Evolutionary conservation across 2,113 vertebrate genomes (phyloP).

Genomic region (Xenopus tropicalis): UCB_Xtro_10.0 CM004445.2:33158001-33158500

Average conservation of each 20-base stretch:
- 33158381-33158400: not conserved
- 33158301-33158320: not conserved
- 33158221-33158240: no score
- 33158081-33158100: no score
- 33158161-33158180: no score
- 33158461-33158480: slow-evolving; percentile 23
- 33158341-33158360: not conserved
- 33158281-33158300: not conserved
- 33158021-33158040: no score
- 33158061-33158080: no score
- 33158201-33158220: no score
- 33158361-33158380: slow-evolving; percentile 7
- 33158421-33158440: slow-evolving; percentile 22
- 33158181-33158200: no score
- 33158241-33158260: not conserved
- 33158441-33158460: slow-evolving; percentile 7
- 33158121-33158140: no score
- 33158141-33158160: no score
- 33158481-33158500: slow-evolving; percentile 32
- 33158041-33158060: no score
- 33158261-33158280: not conserved
- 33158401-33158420: not conserved
- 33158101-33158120: no score
- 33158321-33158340: not conserved
- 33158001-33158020: no score